Evolutionary conservation across 2,888 invertebrate genomes (phyloP).

Genomic region (Ephialtes manifestator): DNA sequence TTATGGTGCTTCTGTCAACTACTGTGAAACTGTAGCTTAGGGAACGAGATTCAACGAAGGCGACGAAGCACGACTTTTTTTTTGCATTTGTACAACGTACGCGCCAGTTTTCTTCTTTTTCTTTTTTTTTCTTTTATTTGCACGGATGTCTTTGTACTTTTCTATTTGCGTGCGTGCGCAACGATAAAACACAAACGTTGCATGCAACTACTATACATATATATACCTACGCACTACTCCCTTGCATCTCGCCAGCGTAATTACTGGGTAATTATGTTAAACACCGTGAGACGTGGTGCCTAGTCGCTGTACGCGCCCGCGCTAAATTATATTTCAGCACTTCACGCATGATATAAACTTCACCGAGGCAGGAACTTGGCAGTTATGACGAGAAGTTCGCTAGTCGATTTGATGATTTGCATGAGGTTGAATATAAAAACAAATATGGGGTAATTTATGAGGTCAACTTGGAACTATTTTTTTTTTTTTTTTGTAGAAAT

Average conservation of each 20-base stretch:
- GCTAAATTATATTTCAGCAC: conserved; percentile 65
- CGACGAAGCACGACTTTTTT: conserved; percentile 11
- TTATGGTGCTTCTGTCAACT: conserved; percentile 17
- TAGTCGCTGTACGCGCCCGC: conserved; percentile 28
- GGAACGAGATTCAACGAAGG: conserved; percentile 26
- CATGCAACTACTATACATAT: conserved; percentile 29
- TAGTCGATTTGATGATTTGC: conserved; percentile 16
- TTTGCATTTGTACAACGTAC: conserved; percentile 9
- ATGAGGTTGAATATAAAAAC: neutral
- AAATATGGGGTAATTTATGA: neutral
- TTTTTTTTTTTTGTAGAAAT: neutral
- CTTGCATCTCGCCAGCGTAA: conserved; percentile 32
- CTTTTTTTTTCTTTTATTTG: conserved; percentile 10
- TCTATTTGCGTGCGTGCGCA: conserved; percentile 29
- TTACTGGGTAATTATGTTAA: conserved; percentile 67
- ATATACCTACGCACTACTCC: conserved; percentile 43
- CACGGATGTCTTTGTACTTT: conserved; percentile 43
- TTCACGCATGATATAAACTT: conserved; percentile 53
- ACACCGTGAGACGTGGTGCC: conserved; percentile 59
- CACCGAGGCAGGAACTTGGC: conserved; percentile 17
- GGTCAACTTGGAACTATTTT: neutral
- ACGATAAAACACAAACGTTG: conserved; percentile 11
- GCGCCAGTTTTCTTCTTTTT: no score
- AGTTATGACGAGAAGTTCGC: neutral
- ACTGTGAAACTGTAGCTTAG: conserved; percentile 13